These are phyloP conservation scores for Ceratina japonica DNA, from an alignment of 1,140 invertebrate species.

Conservation along the genomic window DNA sequence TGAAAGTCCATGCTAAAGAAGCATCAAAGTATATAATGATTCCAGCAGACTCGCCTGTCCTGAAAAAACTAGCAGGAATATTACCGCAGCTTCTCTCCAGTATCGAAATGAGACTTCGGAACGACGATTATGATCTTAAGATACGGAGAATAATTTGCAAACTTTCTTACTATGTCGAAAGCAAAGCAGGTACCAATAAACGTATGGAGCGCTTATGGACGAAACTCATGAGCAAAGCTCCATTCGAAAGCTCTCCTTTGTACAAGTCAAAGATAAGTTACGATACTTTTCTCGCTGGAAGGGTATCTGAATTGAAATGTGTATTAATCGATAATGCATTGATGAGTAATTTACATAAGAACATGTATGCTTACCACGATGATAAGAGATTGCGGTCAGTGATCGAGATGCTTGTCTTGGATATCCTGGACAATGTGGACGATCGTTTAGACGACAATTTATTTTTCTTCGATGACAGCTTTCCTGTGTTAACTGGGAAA, in stretches of 20 bases:
- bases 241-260: too few species aligned
- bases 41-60: background rate
- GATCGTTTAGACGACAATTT: too few species aligned
- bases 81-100: background rate
- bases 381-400: too few species aligned
- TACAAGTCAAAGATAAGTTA: too few species aligned
- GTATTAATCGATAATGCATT: too few species aligned
- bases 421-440: too few species aligned
- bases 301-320: too few species aligned
- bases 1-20: background rate
- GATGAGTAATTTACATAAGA: too few species aligned
- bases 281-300: too few species aligned
- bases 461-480: conserved; percentile 73
- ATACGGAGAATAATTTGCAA: background rate
- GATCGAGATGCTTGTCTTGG: too few species aligned
- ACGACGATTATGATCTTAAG: background rate
- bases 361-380: too few species aligned
- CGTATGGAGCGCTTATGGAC: background rate
- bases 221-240: background rate
- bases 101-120: background rate
- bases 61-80: background rate
- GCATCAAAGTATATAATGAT: background rate
- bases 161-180: background rate
- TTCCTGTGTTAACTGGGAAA: conserved; percentile 78
- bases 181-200: background rate